phyloP scores from a whole-genome alignment of 2,888 invertebrate species.

The Trachelus troglodyta region DNA sequence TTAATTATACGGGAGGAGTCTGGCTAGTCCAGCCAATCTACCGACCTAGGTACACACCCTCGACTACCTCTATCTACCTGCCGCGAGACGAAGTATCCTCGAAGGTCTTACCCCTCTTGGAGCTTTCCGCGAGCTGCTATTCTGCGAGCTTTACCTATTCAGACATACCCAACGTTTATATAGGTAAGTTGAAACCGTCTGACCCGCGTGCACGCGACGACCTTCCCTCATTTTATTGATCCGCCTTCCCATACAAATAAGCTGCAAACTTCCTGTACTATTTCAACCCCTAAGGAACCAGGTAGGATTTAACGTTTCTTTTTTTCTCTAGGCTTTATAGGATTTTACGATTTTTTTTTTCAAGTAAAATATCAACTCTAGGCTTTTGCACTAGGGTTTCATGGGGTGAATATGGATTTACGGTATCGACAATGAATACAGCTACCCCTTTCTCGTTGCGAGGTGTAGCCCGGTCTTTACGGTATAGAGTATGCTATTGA shows the following conservation, averaged over 20 bases:
- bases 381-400: not conserved
- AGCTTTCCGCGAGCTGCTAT: not conserved
- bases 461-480: not conserved
- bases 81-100: not conserved
- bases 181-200: slow-evolving; percentile 49
- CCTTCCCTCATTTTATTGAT: slow-evolving; percentile 64
- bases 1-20: slow-evolving; percentile 42
- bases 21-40: not conserved
- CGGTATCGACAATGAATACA: not conserved
- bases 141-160: not conserved
- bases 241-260: slow-evolving; percentile 61
- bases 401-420: not conserved
- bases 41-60: not conserved
- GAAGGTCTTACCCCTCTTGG: not conserved
- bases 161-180: not conserved
- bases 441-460: not conserved
- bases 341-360: not conserved
- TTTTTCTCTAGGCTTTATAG: slow-evolving; percentile 14
- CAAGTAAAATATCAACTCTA: not conserved
- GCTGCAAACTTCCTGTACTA: slow-evolving; percentile 45
- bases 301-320: slow-evolving; percentile 30
- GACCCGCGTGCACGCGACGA: slow-evolving; percentile 59
- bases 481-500: not conserved
- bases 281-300: slow-evolving; percentile 43
- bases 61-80: not conserved